phyloP scores from a whole-genome alignment of 2,113 vertebrate genomes.

The Nansenia antarctica region DNA sequence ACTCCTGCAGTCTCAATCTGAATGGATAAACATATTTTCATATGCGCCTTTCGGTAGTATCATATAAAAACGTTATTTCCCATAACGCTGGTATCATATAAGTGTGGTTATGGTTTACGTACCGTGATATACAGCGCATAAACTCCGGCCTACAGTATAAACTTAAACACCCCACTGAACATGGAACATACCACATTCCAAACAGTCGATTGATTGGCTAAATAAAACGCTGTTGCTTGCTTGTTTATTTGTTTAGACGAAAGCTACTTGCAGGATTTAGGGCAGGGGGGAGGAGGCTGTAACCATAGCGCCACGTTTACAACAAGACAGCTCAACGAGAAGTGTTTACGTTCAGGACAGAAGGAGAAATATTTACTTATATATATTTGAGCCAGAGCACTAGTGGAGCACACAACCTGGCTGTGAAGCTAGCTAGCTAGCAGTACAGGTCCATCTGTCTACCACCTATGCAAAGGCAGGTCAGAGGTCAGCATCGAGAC shows the following conservation, averaged over 20 bases:
- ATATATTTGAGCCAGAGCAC: constrained; percentile 16
- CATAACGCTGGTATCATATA: no score
- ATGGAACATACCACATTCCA: no score
- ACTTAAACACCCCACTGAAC: constrained; percentile 5
- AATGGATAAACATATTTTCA: no score
- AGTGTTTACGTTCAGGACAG: constrained; percentile 7
- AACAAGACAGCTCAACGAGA: constrained; percentile 4
- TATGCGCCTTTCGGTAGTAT: no score
- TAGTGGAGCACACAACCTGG: neutral
- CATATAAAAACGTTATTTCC: no score
- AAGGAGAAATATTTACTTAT: constrained; percentile 30
- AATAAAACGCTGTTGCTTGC: no score
- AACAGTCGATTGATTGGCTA: neutral
- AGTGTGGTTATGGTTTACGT: no score
- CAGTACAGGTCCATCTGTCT: neutral
- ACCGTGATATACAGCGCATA: no score
- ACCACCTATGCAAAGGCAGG: neutral
- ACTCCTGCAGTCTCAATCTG: no score
- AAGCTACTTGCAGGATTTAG: constrained; percentile 1
- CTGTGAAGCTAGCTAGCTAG: neutral
- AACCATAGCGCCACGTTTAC: constrained; percentile 5
- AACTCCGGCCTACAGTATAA: constrained; percentile 9
- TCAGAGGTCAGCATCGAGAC: neutral
- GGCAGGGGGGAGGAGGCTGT: neutral
- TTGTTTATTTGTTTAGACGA: no score